Conservation (phyloP, 2,113 vertebrate genomes). For the Paradoxurus hermaphroditus region DNA sequence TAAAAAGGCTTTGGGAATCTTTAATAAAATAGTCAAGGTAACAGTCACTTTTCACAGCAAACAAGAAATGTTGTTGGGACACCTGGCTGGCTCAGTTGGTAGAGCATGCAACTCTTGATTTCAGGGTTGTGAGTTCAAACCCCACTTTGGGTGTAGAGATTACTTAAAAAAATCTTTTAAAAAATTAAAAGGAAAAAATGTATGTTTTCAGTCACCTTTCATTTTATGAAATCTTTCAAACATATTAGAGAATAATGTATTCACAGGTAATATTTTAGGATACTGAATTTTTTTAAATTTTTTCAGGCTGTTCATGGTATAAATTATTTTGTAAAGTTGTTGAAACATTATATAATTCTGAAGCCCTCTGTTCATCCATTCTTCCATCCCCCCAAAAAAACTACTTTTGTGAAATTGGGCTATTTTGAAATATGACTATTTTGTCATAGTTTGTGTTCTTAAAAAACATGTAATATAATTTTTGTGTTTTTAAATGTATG, state of each 20-base stretch:
- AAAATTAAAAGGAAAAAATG: not conserved
- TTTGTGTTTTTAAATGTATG: not conserved
- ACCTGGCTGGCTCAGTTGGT: not conserved
- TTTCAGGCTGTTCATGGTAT: not conserved
- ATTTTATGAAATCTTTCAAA: not conserved
- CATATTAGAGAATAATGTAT: not conserved
- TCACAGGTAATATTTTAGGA: not conserved
- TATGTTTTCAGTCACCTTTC: not conserved
- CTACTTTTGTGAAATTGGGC: not conserved
- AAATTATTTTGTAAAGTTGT: not conserved
- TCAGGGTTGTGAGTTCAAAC: not conserved
- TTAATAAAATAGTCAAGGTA: not conserved
- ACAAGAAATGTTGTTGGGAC: not conserved
- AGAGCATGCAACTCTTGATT: not conserved
- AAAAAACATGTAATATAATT: not conserved
- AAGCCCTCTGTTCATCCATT: not conserved
- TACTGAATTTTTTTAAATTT: not conserved
- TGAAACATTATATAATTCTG: not conserved
- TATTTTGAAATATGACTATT: no score
- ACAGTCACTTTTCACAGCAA: not conserved
- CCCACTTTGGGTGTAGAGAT: not conserved
- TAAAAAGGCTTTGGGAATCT: not conserved
- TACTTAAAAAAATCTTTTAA: not conserved
- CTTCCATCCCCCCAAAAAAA: fast-evolving
- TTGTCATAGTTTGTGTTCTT: not conserved